Evolutionary conservation across 2,888 invertebrate genomes (phyloP).

Genomic region (Xanthorhoe designata): DNA sequence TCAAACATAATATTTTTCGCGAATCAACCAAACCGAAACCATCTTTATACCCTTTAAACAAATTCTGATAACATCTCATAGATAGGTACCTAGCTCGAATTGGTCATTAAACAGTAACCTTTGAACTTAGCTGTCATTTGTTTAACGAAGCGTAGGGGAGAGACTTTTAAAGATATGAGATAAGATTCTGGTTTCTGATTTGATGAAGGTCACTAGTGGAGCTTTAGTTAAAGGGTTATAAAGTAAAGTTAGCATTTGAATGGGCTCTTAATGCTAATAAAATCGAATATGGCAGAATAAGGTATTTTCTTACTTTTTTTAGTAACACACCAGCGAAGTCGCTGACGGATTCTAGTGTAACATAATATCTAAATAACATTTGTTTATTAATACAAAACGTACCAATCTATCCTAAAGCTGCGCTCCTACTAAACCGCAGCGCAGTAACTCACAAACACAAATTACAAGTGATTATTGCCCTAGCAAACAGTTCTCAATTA

Average conservation of each 20-base stretch:
- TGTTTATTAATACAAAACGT: background rate
- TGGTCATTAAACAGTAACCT: background rate
- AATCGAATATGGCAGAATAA: no score
- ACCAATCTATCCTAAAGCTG: background rate
- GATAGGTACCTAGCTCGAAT: background rate
- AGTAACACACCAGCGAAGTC: no score
- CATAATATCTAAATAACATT: background rate
- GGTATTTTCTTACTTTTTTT: no score
- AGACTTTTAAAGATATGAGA: background rate
- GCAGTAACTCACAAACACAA: conserved; percentile 40
- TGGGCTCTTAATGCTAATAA: no score
- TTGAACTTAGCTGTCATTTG: background rate
- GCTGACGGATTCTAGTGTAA: no score
- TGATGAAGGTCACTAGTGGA: no score
- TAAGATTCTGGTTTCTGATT: no score
- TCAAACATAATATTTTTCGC: background rate
- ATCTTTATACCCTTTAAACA: background rate
- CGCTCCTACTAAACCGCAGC: conserved; percentile 26
- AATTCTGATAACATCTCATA: background rate
- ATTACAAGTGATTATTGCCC: conserved; percentile 47
- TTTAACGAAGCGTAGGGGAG: background rate
- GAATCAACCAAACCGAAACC: background rate
- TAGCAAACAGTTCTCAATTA: conserved; percentile 50
- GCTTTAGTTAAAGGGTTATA: no score
- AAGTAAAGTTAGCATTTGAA: no score